Percentiles rank a stretch among this genome's conserved stretches.
phyloP scores from a whole-genome alignment of 2,888 invertebrate species.

The Pinctada fucata region DNA sequence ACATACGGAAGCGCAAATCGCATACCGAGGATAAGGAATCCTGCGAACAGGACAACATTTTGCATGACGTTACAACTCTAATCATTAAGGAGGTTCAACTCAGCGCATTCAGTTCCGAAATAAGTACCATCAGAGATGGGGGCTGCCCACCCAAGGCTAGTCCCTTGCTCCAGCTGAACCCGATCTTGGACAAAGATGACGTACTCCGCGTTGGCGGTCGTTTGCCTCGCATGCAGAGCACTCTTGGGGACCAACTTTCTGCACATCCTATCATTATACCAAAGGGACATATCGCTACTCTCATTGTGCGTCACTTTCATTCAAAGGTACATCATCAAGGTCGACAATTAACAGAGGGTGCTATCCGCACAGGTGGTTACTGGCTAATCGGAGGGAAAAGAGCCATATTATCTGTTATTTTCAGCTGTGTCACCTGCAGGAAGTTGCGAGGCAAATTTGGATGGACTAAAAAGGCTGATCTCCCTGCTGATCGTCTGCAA shows the following conservation, averaged over 20 bases:
- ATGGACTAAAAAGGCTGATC: slow-evolving; percentile 27
- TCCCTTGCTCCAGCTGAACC: slow-evolving; percentile 27
- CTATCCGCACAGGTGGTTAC: slow-evolving; percentile 39
- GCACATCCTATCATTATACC: slow-evolving; percentile 42
- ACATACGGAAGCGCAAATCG: no score
- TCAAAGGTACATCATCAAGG: slow-evolving; percentile 43
- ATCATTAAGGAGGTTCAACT: slow-evolving; percentile 34
- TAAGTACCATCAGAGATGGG: slow-evolving; percentile 4
- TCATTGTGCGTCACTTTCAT: slow-evolving; percentile 44
- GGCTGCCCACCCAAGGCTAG: slow-evolving; percentile 22
- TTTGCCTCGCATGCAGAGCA: slow-evolving; percentile 9
- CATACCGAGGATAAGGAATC: no score
- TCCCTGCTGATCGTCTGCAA: slow-evolving; percentile 38
- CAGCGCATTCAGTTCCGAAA: slow-evolving; percentile 29
- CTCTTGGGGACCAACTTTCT: no score
- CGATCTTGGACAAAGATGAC: slow-evolving; percentile 35
- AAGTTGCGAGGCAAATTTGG: slow-evolving; percentile 31
- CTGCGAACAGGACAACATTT: background rate
- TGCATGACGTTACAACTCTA: slow-evolving; percentile 16
- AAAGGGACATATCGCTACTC: slow-evolving; percentile 27
- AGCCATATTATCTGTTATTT: slow-evolving; percentile 32
- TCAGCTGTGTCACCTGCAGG: slow-evolving; percentile 33
- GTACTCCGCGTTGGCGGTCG: slow-evolving; percentile 39
- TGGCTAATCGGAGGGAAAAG: slow-evolving; percentile 46
- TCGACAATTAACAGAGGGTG: slow-evolving; percentile 44